Base-by-base conservation (phyloP, 2,113 vertebrate genomes). In the Henicopernis longicauda region DNA sequence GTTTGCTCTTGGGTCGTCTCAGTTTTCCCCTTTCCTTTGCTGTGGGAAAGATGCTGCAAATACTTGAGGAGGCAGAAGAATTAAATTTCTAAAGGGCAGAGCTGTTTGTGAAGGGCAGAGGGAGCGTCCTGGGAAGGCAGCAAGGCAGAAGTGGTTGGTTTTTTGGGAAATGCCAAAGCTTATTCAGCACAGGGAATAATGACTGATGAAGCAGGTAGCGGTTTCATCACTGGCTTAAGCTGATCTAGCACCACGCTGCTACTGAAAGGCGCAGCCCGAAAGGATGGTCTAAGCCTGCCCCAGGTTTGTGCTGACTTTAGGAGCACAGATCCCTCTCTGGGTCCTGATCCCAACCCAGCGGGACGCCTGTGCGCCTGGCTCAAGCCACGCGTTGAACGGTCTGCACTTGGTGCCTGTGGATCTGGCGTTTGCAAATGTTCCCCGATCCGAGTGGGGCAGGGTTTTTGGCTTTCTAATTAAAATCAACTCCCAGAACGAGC, bases 301-400 rank as follows among this genome's bases (percentile, higher is more conserved):
- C 8, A 26, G 11, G 47, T 19, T 34, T 65, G 36, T 1, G 36
- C 59, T 5, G 27, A 49, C 15, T 34, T 65, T 52, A 34, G 47
- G 36, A n/a, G 58, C n/a, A 4, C 34, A 6, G 34, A 38, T 31
- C 73, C 25, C 34, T 31, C 44, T 36, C 26, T 7, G 15, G 26
- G 44, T 61, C 74, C 42, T 22, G 42, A 47, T n/a, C 23, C 32
- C 22, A 20, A 13, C 25, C 73, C 55, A 17, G 73, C 25, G 7
- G 55, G 54, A 58, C 2, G 4, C 31, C 4, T n/a, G 18, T 6
- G 3, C 1, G 2, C 20, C 20, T 9, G 36, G 36, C 59, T 42
- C 3, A 3, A 42, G 76, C 45, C 45, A 3, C 11, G 2, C 6
- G 2, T 7, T 16, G 1, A 13, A 29, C 15, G 4, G 11, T 23